Conservation (phyloP, 1,140 invertebrate species). For the Lycorma delicatula region DNA sequence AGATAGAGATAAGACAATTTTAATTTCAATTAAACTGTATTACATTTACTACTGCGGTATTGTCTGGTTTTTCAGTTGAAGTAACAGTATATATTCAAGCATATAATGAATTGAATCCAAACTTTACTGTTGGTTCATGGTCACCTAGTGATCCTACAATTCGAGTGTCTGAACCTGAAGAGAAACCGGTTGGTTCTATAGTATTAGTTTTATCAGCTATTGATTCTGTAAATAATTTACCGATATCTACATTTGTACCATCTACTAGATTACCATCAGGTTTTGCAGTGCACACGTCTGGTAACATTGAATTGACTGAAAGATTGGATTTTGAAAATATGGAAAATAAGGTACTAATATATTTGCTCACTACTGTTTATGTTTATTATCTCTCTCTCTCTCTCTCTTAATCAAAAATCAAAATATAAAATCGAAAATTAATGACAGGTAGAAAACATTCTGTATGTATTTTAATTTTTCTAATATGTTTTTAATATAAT, state of each 20-base stretch:
- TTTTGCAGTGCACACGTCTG: conserved; percentile 31
- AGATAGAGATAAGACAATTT: no score
- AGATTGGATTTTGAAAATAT: conserved; percentile 66
- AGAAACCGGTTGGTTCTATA: conserved; percentile 66
- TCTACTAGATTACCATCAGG: conserved; percentile 21
- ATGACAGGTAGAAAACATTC: no score
- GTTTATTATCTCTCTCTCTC: no score
- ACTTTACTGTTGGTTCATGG: conserved; percentile 62
- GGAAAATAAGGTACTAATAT: conserved; percentile 50
- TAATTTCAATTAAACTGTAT: no score
- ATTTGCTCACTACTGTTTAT: no score
- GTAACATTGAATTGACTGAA: conserved; percentile 59
- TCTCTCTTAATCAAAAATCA: no score
- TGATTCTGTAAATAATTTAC: conserved; percentile 48
- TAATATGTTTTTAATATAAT: no score
- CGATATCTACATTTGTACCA: conserved; percentile 23
- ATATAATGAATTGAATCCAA: conserved; percentile 67
- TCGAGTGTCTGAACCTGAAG: conserved; percentile 59
- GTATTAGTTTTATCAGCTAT: conserved; percentile 63
- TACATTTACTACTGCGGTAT: no score
- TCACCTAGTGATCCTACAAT: conserved; percentile 55
- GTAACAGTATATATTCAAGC: conserved; percentile 73
- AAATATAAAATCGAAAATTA: no score
- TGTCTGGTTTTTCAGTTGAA: conserved; percentile 49
- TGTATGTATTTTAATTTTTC: no score